phyloP scores from a whole-genome alignment of 2,113 vertebrate species.

The Regulus satrapa region DNA sequence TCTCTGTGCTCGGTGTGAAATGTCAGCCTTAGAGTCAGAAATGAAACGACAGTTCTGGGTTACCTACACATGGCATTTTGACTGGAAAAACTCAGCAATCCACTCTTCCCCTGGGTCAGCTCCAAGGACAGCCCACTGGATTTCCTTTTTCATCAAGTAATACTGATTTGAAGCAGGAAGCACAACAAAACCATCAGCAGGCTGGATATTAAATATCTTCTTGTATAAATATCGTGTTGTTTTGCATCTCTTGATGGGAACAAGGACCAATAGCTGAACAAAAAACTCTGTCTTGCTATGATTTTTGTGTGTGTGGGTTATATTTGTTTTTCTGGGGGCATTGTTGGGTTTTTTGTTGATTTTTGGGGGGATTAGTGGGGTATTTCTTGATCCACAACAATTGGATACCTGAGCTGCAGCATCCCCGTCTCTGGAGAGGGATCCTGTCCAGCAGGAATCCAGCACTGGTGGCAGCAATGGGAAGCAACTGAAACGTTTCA shows the following conservation, averaged over 20 bases:
- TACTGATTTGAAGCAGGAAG: neutral
- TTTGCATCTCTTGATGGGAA: neutral
- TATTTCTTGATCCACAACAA: neutral
- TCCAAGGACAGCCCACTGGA: neutral
- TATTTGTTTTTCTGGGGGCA: neutral
- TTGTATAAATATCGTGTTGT: neutral
- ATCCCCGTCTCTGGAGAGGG: accelerated
- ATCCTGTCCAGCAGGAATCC: neutral
- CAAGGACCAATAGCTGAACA: neutral
- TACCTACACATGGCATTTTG: neutral
- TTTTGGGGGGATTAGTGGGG: neutral
- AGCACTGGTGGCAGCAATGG: neutral
- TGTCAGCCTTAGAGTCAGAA: neutral
- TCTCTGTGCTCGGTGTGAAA: neutral
- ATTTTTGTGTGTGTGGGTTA: neutral
- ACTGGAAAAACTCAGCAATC: neutral
- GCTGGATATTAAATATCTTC: neutral
- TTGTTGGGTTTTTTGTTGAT: neutral
- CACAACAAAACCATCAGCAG: neutral
- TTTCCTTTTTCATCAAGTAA: neutral
- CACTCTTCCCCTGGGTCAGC: neutral
- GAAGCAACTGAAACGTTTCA: neutral
- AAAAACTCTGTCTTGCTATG: neutral
- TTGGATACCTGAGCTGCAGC: neutral
- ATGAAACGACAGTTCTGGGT: neutral